These are phyloP conservation scores for Thrips palmi DNA, from an alignment of 1,140 invertebrate species.

Conservation along the genomic window DNA sequence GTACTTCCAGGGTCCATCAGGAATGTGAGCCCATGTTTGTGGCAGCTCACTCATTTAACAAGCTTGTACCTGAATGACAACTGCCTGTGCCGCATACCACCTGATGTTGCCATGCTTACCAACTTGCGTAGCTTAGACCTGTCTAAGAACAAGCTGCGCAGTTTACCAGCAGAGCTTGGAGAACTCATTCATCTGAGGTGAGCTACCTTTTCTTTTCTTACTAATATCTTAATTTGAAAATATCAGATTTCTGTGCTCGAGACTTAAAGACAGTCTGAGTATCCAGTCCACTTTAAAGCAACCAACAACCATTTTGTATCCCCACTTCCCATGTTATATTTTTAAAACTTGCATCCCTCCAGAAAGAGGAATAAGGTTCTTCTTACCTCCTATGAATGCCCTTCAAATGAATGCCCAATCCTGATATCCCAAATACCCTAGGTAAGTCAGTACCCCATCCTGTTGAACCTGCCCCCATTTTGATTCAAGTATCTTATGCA, in stretches of 20 bases:
- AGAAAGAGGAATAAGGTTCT: too few species aligned
- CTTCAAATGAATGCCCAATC: too few species aligned
- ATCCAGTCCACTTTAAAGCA: background rate
- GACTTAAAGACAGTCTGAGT: too few species aligned
- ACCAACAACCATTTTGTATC: background rate
- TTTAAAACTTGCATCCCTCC: too few species aligned
- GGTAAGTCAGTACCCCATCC: too few species aligned
- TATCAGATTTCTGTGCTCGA: background rate
- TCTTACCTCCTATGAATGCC: too few species aligned
- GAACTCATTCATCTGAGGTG: conserved; percentile 83
- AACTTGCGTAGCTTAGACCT: conserved; percentile 79
- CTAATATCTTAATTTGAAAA: conserved; percentile 6
- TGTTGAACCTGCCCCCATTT: too few species aligned
- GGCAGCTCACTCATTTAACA: conserved; percentile 78
- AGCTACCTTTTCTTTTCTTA: conserved; percentile 13
- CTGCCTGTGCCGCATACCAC: conserved; percentile 65
- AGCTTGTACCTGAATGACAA: conserved; percentile 92
- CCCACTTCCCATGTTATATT: background rate
- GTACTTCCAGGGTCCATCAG: conserved; percentile 62
- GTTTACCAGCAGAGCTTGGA: conserved; percentile 85
- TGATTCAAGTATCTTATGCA: too few species aligned
- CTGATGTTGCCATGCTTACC: conserved; percentile 66
- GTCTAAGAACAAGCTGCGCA: conserved; percentile 83
- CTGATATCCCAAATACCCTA: too few species aligned
- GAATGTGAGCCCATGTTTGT: conserved; percentile 78